Conservation (phyloP, 2,113 vertebrate species). For the Rhombomys opimus region DNA sequence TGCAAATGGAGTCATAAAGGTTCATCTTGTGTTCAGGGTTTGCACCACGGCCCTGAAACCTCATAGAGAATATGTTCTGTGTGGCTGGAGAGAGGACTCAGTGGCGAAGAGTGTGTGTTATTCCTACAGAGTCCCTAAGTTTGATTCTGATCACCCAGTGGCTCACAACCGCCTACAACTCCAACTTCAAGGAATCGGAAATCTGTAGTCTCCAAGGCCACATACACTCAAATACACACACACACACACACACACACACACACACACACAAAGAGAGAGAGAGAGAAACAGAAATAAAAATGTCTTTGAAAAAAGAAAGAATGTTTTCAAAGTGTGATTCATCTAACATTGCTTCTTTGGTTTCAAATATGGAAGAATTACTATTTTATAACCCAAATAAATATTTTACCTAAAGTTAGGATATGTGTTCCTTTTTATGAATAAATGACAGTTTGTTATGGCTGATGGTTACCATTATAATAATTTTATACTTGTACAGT, state of each 20-base stretch:
- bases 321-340: slow-evolving; percentile 45
- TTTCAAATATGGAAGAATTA: neutral
- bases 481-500: neutral
- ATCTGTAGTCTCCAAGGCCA: neutral
- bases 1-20: slow-evolving; percentile 33
- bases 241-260: neutral
- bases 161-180: neutral
- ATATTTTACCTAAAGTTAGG: slow-evolving; percentile 4
- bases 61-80: slow-evolving; percentile 4
- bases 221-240: neutral
- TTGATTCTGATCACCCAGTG: neutral
- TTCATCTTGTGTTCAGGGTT: slow-evolving; percentile 27
- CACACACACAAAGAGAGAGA: neutral
- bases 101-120: neutral
- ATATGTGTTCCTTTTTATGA: neutral
- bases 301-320: neutral
- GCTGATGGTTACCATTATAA: neutral
- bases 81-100: neutral
- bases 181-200: neutral
- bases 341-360: slow-evolving; percentile 13
- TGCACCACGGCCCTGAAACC: neutral
- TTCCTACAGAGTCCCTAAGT: neutral
- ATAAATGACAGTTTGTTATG: neutral
- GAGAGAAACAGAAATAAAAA: neutral
- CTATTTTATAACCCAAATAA: neutral